phyloP scores from a whole-genome alignment of 2,888 invertebrate genomes.

The Drosophila anomalata region DNA sequence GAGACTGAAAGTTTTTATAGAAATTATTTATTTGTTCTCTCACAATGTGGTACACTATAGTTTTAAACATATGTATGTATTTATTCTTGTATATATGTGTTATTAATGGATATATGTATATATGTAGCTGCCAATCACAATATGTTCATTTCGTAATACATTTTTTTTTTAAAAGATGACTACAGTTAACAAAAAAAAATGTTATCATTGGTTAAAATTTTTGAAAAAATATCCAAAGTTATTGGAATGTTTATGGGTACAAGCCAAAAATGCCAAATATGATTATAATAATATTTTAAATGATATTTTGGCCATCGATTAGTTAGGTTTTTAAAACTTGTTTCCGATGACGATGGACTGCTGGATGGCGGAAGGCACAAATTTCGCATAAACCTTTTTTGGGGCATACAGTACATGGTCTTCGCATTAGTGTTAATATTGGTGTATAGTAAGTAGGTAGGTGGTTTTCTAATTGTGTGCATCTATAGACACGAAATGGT shows the following conservation, averaged over 20 bases:
- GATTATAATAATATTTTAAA: not conserved
- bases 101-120: constrained; percentile 38
- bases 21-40: constrained; percentile 73
- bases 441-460: constrained; percentile 24
- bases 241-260: not conserved
- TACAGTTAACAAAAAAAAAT: not conserved
- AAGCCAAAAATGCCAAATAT: constrained; percentile 8
- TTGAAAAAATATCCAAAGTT: constrained; percentile 1
- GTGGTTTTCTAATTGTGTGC: constrained; percentile 45
- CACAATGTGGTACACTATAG: constrained; percentile 59
- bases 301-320: constrained; percentile 9
- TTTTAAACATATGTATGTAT: constrained; percentile 72
- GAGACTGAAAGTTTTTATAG: constrained; percentile 52
- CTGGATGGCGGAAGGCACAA: constrained; percentile 54
- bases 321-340: not conserved
- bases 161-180: constrained; percentile 17
- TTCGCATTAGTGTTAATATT: constrained; percentile 21
- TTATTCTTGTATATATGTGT: constrained; percentile 51
- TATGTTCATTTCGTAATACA: constrained; percentile 55
- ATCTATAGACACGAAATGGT: constrained; percentile 49
- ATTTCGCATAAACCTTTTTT: constrained; percentile 24
- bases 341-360: not conserved
- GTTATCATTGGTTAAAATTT: constrained; percentile 13
- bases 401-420: constrained; percentile 15
- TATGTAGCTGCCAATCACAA: constrained; percentile 64